Percentiles rank a stretch among this genome's conserved stretches.
Evolutionary conservation across 1,140 invertebrate species (phyloP).

Genomic region (Megalonaias nervosa): DNA sequence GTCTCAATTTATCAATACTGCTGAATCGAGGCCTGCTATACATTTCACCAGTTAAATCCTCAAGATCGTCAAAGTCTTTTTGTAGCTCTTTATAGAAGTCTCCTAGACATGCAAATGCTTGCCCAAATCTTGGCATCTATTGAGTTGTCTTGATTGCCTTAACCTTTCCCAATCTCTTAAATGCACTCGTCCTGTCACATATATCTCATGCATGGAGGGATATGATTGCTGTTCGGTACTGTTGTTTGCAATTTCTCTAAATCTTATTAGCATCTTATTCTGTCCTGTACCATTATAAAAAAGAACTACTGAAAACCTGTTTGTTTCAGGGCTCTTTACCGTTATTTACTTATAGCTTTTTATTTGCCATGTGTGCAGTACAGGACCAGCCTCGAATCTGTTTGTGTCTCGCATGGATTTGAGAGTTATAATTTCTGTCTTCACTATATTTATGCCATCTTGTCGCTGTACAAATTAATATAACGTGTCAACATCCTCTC

Average conservation of each 20-base stretch:
- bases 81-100: background rate
- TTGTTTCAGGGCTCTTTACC: constrained; percentile 30
- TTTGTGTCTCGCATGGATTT: constrained; percentile 30
- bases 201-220: background rate
- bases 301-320: constrained; percentile 37
- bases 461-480: constrained; percentile 25
- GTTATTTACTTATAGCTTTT: constrained; percentile 8
- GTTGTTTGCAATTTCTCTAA: background rate
- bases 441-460: constrained; percentile 3
- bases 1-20: constrained; percentile 14
- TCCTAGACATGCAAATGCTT: background rate
- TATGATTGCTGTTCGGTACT: background rate
- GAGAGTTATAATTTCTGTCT: background rate
- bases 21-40: background rate
- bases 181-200: background rate
- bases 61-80: background rate
- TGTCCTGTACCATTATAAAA: constrained; percentile 38
- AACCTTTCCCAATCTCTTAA: background rate
- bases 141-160: background rate
- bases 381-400: constrained; percentile 26
- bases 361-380: constrained; percentile 1
- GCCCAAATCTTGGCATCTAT: background rate
- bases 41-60: background rate
- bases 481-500: constrained; percentile 19
- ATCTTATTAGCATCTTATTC: constrained; percentile 18